phyloP scores from a whole-genome alignment of 2,797 vertebrate species.

The Phrynocephalus forsythii region DNA sequence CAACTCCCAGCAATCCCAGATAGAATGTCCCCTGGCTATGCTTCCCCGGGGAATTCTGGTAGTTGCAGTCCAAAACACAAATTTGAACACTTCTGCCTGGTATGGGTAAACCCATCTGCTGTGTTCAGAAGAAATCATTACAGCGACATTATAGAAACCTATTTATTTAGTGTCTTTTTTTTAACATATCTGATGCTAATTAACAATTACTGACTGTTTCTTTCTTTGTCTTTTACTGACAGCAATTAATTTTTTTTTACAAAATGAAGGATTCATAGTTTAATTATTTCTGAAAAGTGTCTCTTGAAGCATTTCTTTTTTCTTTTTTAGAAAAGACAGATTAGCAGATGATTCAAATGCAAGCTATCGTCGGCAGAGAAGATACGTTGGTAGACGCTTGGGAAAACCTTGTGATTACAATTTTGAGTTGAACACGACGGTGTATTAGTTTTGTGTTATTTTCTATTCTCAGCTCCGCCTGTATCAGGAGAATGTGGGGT shows the following conservation, averaged over 20 bases:
- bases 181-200: slow-evolving; percentile 18
- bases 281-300: not conserved
- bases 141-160: slow-evolving; percentile 19
- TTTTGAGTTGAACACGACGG: slow-evolving; percentile 28
- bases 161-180: not conserved
- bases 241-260: slow-evolving; percentile 1
- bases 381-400: slow-evolving; percentile 9
- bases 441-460: slow-evolving; percentile 39
- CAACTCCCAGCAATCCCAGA: too few relatives aligned
- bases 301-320: slow-evolving; percentile 18
- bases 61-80: too few relatives aligned
- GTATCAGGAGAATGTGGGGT: slow-evolving; percentile 38
- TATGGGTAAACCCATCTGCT: not conserved
- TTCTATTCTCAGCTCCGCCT: slow-evolving; percentile 39
- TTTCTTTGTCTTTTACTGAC: not conserved
- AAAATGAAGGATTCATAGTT: slow-evolving; percentile 19
- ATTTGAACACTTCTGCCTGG: not conserved
- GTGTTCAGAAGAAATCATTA: not conserved
- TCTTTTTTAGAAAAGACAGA: slow-evolving; percentile 30
- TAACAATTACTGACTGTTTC: not conserved
- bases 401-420: slow-evolving; percentile 12
- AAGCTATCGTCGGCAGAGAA: slow-evolving; percentile 15
- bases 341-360: slow-evolving; percentile 35
- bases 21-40: too few relatives aligned
- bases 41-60: too few relatives aligned